Percentiles rank a stretch among this genome's conserved stretches.
Conservation (phyloP, 2,113 vertebrate species). For the Orthonyx spaldingii region DNA sequence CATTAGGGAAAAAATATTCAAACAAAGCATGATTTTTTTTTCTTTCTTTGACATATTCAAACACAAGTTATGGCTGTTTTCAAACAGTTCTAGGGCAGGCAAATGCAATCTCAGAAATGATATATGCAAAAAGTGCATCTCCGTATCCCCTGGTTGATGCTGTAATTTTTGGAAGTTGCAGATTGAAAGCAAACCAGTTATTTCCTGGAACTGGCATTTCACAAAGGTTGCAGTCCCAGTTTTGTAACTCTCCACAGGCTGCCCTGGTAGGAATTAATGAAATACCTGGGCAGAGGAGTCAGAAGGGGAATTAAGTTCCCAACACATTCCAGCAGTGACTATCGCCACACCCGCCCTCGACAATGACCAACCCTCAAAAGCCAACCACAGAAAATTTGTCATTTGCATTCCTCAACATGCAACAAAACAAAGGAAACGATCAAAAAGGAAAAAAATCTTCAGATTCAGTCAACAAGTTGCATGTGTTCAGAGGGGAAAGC, state of each 20-base stretch:
- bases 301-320: slow-evolving; percentile 26
- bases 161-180: background rate
- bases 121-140: background rate
- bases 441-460: background rate
- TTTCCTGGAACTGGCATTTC: background rate
- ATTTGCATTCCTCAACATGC: background rate
- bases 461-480: background rate
- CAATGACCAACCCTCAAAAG: slow-evolving; percentile 1
- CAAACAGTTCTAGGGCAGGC: background rate
- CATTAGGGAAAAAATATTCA: background rate
- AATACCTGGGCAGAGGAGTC: slow-evolving; percentile 57
- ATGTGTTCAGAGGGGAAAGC: background rate
- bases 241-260: slow-evolving; percentile 35
- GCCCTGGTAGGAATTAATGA: slow-evolving; percentile 20
- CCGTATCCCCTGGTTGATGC: background rate
- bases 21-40: background rate
- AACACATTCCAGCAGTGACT: background rate
- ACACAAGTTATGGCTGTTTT: background rate
- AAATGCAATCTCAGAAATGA: background rate
- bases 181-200: background rate
- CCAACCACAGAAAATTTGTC: background rate
- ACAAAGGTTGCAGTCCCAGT: background rate
- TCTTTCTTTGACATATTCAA: background rate
- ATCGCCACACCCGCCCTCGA: background rate
- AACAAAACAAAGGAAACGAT: background rate